Evolutionary conservation across 2,797 vertebrate genomes (phyloP).

Genomic region (Platalea minor): DNA sequence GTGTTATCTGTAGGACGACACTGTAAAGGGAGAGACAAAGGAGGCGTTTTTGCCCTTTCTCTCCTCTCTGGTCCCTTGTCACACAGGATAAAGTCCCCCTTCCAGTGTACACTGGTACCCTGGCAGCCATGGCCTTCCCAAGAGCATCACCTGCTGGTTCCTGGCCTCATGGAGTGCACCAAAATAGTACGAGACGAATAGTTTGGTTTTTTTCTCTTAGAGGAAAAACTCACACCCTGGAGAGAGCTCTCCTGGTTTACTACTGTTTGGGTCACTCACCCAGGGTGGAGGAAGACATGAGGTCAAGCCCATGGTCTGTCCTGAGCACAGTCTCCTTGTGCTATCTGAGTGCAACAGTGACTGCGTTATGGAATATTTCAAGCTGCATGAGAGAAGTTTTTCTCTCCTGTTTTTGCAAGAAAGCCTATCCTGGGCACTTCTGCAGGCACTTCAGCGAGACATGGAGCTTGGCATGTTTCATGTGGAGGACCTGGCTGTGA

Average conservation of each 20-base stretch:
- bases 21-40: neutral
- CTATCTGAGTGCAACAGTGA: neutral
- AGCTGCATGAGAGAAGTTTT: neutral
- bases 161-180: neutral
- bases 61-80: neutral
- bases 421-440: neutral
- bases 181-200: neutral
- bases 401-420: neutral
- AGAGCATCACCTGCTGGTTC: neutral
- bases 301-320: neutral
- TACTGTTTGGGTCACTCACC: neutral
- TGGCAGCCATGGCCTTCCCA: neutral
- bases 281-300: neutral
- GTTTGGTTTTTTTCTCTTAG: neutral
- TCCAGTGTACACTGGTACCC: neutral
- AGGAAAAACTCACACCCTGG: neutral
- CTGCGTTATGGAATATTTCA: neutral
- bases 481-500: neutral
- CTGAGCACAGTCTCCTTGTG: neutral
- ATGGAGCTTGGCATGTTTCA: fast-evolving
- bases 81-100: neutral
- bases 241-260: neutral
- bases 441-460: neutral
- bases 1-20: neutral
- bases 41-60: neutral